phyloP scores from a whole-genome alignment of 2,113 vertebrate genomes.

The Isichthys henryi region DNA sequence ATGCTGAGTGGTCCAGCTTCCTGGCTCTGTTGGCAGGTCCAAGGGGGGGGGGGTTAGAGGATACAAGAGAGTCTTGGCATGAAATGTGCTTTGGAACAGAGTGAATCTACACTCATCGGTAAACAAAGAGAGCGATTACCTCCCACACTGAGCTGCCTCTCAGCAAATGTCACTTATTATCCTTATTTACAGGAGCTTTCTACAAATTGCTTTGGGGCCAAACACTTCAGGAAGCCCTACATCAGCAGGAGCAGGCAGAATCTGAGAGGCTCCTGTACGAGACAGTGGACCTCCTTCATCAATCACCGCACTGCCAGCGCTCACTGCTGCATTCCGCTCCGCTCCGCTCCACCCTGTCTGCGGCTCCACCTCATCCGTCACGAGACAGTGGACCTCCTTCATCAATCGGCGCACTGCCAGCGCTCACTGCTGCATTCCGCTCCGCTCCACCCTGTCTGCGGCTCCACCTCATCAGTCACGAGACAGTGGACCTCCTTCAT shows the following conservation, averaged over 20 bases:
- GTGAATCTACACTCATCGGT: background rate
- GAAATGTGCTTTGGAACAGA: background rate
- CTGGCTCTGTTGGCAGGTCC: background rate
- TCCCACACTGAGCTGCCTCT: background rate
- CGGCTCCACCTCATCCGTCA: background rate
- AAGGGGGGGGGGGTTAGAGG: background rate
- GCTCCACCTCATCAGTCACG: background rate
- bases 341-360: background rate
- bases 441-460: background rate
- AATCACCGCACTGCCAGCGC: background rate
- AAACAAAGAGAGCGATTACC: background rate
- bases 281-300: background rate
- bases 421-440: background rate
- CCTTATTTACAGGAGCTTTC: background rate
- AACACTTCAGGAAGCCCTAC: background rate
- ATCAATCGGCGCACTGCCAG: background rate
- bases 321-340: background rate
- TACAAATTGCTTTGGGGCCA: too few relatives aligned
- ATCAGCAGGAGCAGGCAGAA: background rate
- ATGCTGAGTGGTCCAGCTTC: background rate
- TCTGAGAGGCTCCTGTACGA: too few relatives aligned
- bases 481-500: background rate
- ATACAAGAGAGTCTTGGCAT: background rate
- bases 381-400: background rate
- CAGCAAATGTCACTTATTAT: background rate